Evolutionary conservation across 1,140 invertebrate species (phyloP), one percentile per base, ranked within the genome.

Genomic region (Drosophila punjabiensis): DNA sequence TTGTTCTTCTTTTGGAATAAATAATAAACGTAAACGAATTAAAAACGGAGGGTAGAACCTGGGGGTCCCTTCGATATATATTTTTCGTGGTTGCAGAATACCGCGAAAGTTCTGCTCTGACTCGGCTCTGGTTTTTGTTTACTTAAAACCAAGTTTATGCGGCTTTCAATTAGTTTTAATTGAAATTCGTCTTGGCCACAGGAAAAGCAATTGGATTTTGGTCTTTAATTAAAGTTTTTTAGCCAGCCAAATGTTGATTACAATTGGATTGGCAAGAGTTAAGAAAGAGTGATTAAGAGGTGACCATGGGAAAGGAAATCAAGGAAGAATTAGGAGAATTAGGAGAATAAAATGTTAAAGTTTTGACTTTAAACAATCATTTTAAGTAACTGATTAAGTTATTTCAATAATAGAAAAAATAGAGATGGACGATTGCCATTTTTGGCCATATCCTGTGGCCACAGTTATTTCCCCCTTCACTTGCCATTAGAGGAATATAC

Each of bases 11-110:
- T 60, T 65, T 60, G 85, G 86, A 90, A 89, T 89, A 89, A 89
- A 89, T 89, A 89, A 89, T 89, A 89, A 89, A 90, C 86, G 81
- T 90, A 89, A 89, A 89, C 86, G 86, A 89, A 89, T 89, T 90
- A 89, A 89, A 89, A 90, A 76, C 28, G 55, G 24, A 10, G 24
- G 81, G 32, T 24, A 45, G 37, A 30, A 52, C 45, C 50, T 45
- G 20, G 18, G 14, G 14, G 70, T 75, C 39, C 70, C 30, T 52
- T 74, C 70, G 68, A 73, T 74, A 73, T 74, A 73, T 74, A 50
- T 50, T 71, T 73, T 50, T 39, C 52, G 32, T 35, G 64, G 18
- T 43, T 67, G 28, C 35, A 4, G 20, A 67, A 41, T 52, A 52
- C 32, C 79, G 59, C 67, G 55, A 81, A 84, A 85, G 78, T 81